Evolutionary conservation across 2,113 vertebrate genomes (phyloP).

Genomic region (Rafetus swinhoei): DNA sequence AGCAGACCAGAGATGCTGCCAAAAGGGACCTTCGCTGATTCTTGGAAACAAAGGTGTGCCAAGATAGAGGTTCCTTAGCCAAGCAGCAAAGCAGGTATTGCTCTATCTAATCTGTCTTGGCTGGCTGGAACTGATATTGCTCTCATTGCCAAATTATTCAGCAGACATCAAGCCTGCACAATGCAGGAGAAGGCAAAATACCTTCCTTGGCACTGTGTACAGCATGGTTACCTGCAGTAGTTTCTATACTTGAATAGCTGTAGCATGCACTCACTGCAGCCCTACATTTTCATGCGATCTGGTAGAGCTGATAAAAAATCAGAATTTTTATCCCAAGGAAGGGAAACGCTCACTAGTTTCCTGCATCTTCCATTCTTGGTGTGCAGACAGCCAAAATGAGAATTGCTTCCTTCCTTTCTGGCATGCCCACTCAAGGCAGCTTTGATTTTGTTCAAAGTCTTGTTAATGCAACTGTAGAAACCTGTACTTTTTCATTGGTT

Average conservation of each 20-base stretch:
- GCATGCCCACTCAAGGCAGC: not conserved
- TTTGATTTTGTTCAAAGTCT: conserved; percentile 18
- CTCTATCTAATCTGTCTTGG: not conserved
- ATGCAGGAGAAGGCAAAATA: not conserved
- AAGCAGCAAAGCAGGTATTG: not conserved
- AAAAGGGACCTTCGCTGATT: not conserved
- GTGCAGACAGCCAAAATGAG: not conserved
- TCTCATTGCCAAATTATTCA: not conserved
- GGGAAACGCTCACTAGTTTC: not conserved
- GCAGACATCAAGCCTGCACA: not conserved
- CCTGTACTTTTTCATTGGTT: not conserved
- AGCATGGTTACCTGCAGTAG: not conserved
- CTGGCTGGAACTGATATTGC: rapidly evolving
- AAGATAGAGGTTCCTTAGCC: not conserved
- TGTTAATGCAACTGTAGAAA: not conserved
- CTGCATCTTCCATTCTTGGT: not conserved
- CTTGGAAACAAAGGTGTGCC: not conserved
- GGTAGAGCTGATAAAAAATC: no score
- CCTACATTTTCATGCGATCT: no score
- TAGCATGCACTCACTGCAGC: not conserved
- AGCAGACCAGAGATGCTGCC: rapidly evolving
- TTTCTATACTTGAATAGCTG: not conserved
- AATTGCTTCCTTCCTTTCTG: not conserved
- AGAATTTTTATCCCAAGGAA: no score
- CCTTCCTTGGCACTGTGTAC: not conserved